Evolutionary conservation across 2,888 invertebrate species (phyloP).

Genomic region (Limnephilus auricula): DNA sequence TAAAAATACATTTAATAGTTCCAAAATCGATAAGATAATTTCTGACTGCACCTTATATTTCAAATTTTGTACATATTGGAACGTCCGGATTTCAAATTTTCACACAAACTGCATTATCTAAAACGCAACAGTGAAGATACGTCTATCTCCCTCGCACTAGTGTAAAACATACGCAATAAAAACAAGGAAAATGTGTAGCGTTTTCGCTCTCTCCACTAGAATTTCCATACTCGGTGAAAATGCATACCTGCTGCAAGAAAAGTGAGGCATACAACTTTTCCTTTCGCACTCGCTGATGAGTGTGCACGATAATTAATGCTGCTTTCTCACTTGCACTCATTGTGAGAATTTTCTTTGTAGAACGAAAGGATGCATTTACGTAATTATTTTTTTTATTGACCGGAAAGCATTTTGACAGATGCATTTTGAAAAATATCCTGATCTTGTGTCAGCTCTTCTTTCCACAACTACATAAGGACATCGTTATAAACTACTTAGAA

Average conservation of each 20-base stretch:
- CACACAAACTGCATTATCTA: not conserved
- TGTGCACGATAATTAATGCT: not conserved
- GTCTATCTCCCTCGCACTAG: not conserved
- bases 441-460: not conserved
- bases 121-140: not conserved
- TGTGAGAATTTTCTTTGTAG: conserved; percentile 20
- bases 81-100: not conserved
- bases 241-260: not conserved
- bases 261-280: not conserved
- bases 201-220: not conserved
- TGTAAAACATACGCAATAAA: not conserved
- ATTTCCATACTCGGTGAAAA: conserved; percentile 4
- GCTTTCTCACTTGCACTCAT: conserved; percentile 33
- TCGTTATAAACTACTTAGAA: not conserved
- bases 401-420: not conserved
- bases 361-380: not conserved
- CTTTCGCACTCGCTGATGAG: not conserved
- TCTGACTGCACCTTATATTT: conserved; percentile 12
- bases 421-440: not conserved
- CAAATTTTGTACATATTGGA: not conserved
- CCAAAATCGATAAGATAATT: not conserved
- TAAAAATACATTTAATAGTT: too few relatives aligned
- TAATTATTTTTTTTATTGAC: not conserved
- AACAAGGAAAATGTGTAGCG: not conserved
- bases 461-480: not conserved